Conservation (phyloP, 1,140 invertebrate genomes). For the Pogonomyrmex californicus region DNA sequence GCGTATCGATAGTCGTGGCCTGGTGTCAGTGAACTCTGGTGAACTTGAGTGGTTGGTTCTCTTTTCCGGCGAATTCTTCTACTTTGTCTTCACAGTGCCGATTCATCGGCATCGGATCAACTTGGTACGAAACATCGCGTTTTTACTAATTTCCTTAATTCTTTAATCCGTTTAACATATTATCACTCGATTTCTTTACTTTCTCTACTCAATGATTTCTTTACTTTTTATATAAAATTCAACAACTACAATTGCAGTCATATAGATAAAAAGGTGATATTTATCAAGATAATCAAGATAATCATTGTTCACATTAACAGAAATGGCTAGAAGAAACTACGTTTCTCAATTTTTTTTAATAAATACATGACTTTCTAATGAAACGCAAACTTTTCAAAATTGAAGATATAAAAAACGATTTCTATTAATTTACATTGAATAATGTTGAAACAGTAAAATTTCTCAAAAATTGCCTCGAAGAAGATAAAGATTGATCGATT, state of each 20-base stretch:
- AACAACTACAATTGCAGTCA: no score
- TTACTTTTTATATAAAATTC: no score
- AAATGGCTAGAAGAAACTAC: not conserved
- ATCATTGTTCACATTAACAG: no score
- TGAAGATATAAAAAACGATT: not conserved
- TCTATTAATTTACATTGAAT: not conserved
- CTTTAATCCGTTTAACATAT: not conserved
- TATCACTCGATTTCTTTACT: not conserved
- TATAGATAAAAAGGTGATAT: not conserved
- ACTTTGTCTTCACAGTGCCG: not conserved
- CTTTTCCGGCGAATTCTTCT: not conserved
- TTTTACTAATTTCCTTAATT: no score
- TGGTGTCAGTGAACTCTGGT: slow-evolving; percentile 52
- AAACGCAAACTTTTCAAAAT: not conserved
- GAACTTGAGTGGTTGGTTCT: not conserved
- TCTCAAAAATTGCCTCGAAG: not conserved
- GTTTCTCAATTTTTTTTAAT: not conserved
- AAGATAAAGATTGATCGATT: not conserved
- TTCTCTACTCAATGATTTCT: not conserved
- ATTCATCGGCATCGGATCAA: not conserved
- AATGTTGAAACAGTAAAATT: not conserved
- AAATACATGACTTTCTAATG: not conserved
- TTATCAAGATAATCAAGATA: not conserved
- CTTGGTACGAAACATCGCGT: not conserved
- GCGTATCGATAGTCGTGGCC: not conserved